Conservation (phyloP, 2,113 vertebrate genomes). For the Mobula hypostoma region DNA sequence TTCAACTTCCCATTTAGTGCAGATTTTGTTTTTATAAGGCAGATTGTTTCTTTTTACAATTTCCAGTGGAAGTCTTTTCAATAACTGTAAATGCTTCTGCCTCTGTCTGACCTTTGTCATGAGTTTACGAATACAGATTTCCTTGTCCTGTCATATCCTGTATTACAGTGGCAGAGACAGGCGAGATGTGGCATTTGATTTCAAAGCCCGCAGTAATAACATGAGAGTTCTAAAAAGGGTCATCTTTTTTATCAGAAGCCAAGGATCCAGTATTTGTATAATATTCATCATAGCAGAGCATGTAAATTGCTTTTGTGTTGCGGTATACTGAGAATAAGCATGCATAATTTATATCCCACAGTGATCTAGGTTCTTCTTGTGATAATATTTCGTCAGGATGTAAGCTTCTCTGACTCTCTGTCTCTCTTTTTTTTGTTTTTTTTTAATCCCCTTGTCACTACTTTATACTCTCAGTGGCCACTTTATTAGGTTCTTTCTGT, state of each 20-base stretch:
- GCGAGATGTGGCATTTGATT: slow-evolving; percentile 37
- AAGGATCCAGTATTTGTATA: slow-evolving; percentile 17
- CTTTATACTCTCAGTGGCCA: neutral
- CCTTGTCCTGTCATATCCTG: slow-evolving; percentile 34
- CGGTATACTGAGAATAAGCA: slow-evolving; percentile 4
- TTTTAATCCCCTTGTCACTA: slow-evolving; percentile 37
- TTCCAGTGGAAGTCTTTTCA: neutral
- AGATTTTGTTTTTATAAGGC: neutral
- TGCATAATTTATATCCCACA: slow-evolving; percentile 52
- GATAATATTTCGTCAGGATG: slow-evolving; percentile 43
- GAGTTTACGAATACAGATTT: slow-evolving; percentile 28
- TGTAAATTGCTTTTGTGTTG: slow-evolving; percentile 36
- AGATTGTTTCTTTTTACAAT: neutral
- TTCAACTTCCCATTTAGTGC: neutral
- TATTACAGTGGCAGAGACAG: slow-evolving; percentile 16
- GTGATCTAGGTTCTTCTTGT: slow-evolving; percentile 55
- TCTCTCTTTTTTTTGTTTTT: slow-evolving; percentile 40
- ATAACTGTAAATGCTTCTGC: neutral
- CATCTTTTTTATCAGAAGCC: slow-evolving; percentile 36
- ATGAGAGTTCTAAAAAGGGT: slow-evolving; percentile 34
- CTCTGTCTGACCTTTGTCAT: neutral
- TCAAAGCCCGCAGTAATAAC: slow-evolving; percentile 35
- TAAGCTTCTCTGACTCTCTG: slow-evolving; percentile 39
- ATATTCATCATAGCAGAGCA: slow-evolving; percentile 33
- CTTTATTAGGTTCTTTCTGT: no score